A percentile compares a stretch with the other conserved stretches of the same genome.
These are phyloP conservation scores for Aphidius colemani DNA, from an alignment of 2,888 invertebrate species.

Conservation along the genomic window DNA sequence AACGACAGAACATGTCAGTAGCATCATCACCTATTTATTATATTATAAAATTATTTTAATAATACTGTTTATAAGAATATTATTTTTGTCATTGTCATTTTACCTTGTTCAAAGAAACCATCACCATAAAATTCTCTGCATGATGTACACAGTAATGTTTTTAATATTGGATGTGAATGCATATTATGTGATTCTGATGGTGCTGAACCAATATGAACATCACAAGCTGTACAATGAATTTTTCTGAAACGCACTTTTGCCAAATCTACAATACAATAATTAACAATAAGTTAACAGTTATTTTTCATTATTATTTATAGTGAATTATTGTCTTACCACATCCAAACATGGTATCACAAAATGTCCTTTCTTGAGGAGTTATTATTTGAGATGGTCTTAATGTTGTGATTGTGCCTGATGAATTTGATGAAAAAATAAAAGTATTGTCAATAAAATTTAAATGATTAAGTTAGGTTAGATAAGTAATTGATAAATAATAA, in stretches of 20 bases:
- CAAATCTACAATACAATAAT: constrained; percentile 62
- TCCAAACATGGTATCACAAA: constrained; percentile 50
- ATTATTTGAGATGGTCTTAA: constrained; percentile 23
- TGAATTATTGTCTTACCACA: constrained; percentile 42
- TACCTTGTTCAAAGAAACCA: constrained; percentile 78
- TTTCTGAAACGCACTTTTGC: constrained; percentile 65
- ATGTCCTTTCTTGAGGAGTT: constrained; percentile 45
- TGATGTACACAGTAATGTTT: constrained; percentile 72
- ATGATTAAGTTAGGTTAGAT: constrained; percentile 9
- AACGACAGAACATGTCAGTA: constrained; percentile 80
- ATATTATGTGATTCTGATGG: constrained; percentile 68
- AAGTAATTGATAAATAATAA: too few relatives aligned
- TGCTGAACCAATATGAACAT: constrained; percentile 75
- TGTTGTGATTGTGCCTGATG: neutral
- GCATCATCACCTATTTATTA: constrained; percentile 70
- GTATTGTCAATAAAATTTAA: neutral
- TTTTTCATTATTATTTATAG: neutral
- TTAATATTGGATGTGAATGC: constrained; percentile 74
- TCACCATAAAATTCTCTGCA: constrained; percentile 81
- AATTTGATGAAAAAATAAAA: neutral
- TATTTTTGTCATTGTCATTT: constrained; percentile 1
- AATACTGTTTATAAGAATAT: too few relatives aligned
- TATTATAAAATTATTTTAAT: neutral
- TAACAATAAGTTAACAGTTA: neutral
- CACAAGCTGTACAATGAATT: constrained; percentile 78